Conservation (phyloP, 2,888 invertebrate species). For the Ennomos erosarius region DNA sequence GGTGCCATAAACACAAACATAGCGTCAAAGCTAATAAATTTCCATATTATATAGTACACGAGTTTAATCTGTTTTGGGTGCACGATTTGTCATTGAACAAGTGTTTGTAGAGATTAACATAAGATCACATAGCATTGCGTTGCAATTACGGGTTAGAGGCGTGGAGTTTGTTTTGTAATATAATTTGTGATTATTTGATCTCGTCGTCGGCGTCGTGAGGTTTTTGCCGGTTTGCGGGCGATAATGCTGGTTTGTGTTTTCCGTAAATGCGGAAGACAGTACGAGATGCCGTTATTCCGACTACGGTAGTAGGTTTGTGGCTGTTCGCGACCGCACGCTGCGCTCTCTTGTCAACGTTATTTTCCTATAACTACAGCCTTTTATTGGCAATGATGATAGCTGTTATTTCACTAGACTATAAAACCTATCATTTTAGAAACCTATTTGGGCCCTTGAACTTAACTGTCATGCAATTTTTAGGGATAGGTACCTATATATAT, state of each 20-base stretch:
- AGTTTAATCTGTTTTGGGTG: constrained; percentile 31
- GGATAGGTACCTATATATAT: no score
- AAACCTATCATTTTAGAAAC: no score
- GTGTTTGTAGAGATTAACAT: constrained; percentile 31
- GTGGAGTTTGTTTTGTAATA: constrained; percentile 31
- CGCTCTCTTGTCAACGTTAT: constrained; percentile 2
- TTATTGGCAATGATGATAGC: no score
- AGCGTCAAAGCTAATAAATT: constrained; percentile 21
- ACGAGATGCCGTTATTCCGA: constrained; percentile 44
- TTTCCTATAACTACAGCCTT: no score
- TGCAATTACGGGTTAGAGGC: constrained; percentile 27
- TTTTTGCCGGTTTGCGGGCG: constrained; percentile 35
- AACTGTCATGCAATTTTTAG: constrained; percentile 7
- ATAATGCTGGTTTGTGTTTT: constrained; percentile 35
- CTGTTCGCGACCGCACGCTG: constrained; percentile 34
- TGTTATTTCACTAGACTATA: no score
- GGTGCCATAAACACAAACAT: constrained; percentile 23
- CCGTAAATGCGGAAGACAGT: constrained; percentile 46
- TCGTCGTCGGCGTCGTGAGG: constrained; percentile 19
- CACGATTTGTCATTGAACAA: constrained; percentile 33
- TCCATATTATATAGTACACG: constrained; percentile 17
- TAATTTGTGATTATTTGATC: constrained; percentile 36
- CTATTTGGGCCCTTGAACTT: not conserved
- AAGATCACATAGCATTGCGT: constrained; percentile 30
- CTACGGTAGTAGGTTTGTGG: constrained; percentile 40